Evolutionary conservation across 2,113 vertebrate species (phyloP).

Genomic region (Strigops habroptila): DNA sequence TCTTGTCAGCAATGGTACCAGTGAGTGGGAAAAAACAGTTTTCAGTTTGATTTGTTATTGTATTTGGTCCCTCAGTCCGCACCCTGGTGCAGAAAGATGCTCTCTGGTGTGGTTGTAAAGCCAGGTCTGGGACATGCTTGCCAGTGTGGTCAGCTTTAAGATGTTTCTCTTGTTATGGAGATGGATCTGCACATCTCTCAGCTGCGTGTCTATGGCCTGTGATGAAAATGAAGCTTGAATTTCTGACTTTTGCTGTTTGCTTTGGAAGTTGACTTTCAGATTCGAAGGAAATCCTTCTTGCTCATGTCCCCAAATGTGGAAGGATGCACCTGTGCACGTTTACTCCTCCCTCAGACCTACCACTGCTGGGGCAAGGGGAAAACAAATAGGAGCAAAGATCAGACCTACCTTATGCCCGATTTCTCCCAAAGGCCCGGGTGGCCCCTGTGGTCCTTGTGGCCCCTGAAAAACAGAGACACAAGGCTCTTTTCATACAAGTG

Average conservation of each 20-base stretch:
- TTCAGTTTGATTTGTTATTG: not conserved
- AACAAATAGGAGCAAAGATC: not conserved
- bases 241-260: not conserved
- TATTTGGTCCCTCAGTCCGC: not conserved
- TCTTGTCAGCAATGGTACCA: not conserved
- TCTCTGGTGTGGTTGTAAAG: not conserved
- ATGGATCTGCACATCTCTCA: not conserved
- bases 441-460: slow-evolving; percentile 82
- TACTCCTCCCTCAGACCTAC: not conserved
- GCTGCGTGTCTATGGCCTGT: not conserved
- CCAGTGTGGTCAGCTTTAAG: not conserved
- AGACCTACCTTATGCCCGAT: slow-evolving; percentile 84
- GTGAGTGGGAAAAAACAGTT: not conserved
- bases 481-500: not conserved
- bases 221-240: not conserved
- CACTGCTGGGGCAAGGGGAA: not conserved
- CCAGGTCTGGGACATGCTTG: not conserved
- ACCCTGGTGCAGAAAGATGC: not conserved
- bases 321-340: not conserved
- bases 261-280: not conserved
- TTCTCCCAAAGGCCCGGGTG: slow-evolving; percentile 82
- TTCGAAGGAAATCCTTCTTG: not conserved
- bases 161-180: not conserved
- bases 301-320: not conserved
- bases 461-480: slow-evolving; percentile 77